Evolutionary conservation across 2,113 vertebrate species (phyloP).

Genomic region (Tachysurus fulvidraco): DNA sequence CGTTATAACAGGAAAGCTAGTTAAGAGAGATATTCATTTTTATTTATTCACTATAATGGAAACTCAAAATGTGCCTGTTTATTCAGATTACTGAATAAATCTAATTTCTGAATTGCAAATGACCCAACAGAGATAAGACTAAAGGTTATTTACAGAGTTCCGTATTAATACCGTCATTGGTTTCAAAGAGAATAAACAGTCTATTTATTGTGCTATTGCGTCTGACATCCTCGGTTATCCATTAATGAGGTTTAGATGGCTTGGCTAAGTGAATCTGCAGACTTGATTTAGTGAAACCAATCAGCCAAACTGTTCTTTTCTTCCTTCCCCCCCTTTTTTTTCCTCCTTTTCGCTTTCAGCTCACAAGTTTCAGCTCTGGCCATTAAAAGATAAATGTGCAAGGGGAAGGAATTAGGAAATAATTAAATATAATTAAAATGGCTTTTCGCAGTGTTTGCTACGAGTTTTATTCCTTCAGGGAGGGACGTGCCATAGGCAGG

Average conservation of each 20-base stretch:
- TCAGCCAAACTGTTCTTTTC: not conserved
- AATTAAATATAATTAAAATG: conserved; percentile 13
- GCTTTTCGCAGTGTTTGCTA: not conserved
- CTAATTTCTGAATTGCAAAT: not conserved
- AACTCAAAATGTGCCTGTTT: not conserved
- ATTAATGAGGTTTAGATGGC: not conserved
- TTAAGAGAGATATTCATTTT: not conserved
- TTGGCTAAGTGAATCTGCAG: not conserved
- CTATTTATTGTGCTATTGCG: not conserved
- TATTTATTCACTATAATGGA: not conserved
- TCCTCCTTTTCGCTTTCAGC: not conserved
- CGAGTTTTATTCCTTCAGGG: not conserved
- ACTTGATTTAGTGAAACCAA: not conserved
- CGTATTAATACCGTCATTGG: not conserved
- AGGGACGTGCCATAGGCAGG: not conserved
- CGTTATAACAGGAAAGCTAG: not conserved
- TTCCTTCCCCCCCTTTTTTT: not conserved
- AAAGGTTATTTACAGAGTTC: not conserved
- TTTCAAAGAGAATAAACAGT: not conserved
- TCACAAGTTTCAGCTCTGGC: not conserved
- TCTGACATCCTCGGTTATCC: not conserved
- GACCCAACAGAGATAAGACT: not conserved
- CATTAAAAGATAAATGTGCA: conserved; percentile 17
- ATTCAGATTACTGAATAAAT: not conserved
- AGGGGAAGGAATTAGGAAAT: not conserved